Evolutionary conservation across 2,113 vertebrate genomes (phyloP), one percentile per base, ranked within the genome.

Genomic region (Struthio camelus): DNA sequence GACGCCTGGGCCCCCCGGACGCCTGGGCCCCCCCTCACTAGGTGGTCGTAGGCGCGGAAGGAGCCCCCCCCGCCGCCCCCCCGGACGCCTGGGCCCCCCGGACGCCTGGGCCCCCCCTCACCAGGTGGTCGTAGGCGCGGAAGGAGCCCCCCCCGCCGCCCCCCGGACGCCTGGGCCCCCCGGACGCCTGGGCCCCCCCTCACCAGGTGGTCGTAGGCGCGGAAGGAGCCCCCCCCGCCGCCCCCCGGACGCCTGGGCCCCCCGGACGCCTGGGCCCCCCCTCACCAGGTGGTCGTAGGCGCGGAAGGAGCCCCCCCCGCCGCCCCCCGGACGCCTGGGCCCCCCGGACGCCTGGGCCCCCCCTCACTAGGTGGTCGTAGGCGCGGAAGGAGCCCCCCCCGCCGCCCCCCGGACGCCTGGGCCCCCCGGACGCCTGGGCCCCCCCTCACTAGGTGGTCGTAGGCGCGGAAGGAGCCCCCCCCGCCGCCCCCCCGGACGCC

Each of bases 41-140:
- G 97, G 97, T 99, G 99, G 89, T 99, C 99, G 97, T 99, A 99
- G 75, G 99, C 98, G 2, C 99, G 98, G 95, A 99, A 99, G 27
- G 98, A 98, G 85, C 98, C 99, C n/a, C n/a, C n/a, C n/a, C n/a
- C n/a, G n/a, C n/a, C n/a, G n/a, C n/a, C n/a, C n/a, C n/a, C n/a
- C n/a, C n/a, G 44, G 59, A n/a, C 32, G 14, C 59, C 59, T n/a
- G 34, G 59, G 32, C 25, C 24, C 36, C 62, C n/a, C 22, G 62
- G 22, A 19, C 32, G 28, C n/a, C n/a, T n/a, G n/a, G n/a, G n/a
- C n/a, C n/a, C n/a, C n/a, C n/a, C n/a, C n/a, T n/a, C n/a, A 8
- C 9, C 25, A 59, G 36, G 22, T 24, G 81, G 44, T 18, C 62
- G 50, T 84, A 28, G 67, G 56, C 9, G 36, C 9, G 17, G 66